phyloP scores from a whole-genome alignment of 2,113 vertebrate species.

The Indri indri region DNA sequence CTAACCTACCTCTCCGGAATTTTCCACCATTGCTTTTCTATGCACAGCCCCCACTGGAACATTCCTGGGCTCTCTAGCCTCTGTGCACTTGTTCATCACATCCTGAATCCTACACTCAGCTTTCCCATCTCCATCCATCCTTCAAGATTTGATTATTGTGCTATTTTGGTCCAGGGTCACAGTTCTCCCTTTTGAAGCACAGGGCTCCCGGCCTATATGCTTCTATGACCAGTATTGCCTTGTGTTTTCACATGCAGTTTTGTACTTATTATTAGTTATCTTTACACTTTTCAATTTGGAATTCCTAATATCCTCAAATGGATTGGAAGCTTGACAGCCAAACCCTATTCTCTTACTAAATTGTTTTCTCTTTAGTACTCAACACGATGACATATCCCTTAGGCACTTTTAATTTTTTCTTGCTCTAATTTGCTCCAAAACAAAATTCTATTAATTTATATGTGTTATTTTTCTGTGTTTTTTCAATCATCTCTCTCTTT shows the following conservation, averaged over 20 bases:
- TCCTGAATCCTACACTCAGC: neutral
- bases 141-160: neutral
- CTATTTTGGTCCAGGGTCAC: neutral
- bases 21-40: neutral
- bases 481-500: neutral
- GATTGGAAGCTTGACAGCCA: neutral
- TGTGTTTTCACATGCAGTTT: neutral
- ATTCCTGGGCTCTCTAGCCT: too few species aligned
- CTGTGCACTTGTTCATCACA: neutral
- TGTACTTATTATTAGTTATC: neutral
- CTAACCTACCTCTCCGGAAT: neutral
- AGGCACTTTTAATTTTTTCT: neutral
- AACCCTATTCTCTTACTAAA: neutral
- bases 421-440: neutral
- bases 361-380: neutral
- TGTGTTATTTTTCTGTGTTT: neutral
- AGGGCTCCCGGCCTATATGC: neutral
- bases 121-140: neutral
- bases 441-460: neutral
- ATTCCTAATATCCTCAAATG: neutral
- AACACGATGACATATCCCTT: neutral
- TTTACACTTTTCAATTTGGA: neutral
- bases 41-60: too few species aligned
- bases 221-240: neutral
- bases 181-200: neutral